Evolutionary conservation across 2,113 vertebrate species (phyloP).

Genomic region (Scalopus aquaticus): DNA sequence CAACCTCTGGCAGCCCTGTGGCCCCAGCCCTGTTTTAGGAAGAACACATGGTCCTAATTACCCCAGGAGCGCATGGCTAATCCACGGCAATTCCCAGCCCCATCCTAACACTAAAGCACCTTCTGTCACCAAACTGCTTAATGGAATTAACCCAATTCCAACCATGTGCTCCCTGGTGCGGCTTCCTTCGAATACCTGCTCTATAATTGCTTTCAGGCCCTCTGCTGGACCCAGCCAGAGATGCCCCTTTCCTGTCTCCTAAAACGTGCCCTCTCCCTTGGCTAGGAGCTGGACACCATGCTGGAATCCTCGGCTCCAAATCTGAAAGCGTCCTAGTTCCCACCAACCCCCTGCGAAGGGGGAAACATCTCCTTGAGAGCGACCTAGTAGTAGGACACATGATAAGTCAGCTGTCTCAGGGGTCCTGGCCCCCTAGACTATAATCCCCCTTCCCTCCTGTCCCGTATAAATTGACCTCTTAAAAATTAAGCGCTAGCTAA

Average conservation of each 20-base stretch:
- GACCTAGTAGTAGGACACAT: not conserved
- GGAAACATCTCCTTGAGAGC: not conserved
- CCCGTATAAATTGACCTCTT: not conserved
- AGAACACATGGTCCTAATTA: conserved; percentile 89
- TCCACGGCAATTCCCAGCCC: conserved; percentile 86
- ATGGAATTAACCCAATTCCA: conserved; percentile 92
- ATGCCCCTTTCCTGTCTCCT: conserved; percentile 69
- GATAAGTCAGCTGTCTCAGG: not conserved
- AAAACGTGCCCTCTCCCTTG: not conserved
- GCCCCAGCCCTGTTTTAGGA: conserved; percentile 84
- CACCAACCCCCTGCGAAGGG: not conserved
- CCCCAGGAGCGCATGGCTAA: conserved; percentile 87
- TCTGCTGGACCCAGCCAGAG: conserved; percentile 69
- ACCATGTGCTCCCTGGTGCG: conserved; percentile 86
- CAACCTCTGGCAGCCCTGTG: conserved; percentile 76
- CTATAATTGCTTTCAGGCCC: conserved; percentile 82
- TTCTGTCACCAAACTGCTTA: conserved; percentile 93
- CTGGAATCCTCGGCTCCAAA: not conserved
- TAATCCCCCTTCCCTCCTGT: not conserved
- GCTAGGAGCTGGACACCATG: not conserved
- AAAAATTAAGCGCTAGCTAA: not conserved
- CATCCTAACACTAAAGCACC: conserved; percentile 89
- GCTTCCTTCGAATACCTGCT: conserved; percentile 87
- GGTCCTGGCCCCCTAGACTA: not conserved
- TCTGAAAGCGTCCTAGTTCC: not conserved